Evolutionary conservation across 1,140 invertebrate species (phyloP), one percentile per base, ranked within the genome.

Genomic region (Tetraneura akinire): DNA sequence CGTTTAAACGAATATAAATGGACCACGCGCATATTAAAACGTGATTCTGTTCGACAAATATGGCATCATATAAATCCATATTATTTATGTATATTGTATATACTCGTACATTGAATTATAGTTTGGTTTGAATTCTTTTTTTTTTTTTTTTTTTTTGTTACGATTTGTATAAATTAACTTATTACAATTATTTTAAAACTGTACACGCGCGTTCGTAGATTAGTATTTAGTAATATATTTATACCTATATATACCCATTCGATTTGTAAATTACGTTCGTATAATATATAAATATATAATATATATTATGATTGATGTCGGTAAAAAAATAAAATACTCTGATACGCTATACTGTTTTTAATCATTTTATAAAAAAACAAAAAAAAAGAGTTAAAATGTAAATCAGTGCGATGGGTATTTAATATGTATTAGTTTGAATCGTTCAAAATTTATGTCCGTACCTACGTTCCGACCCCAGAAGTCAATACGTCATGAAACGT

Each of bases 401-500:
- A 68, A 68, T 68, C 37, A 45, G 18, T 42, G n/a, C n/a, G 37
- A 68, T 45, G 32, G n/a, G 64, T 68, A 45, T 68, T 45, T 37
- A 37, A 8, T 37, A 16, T 13, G 64, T 14, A 42, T 23, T 14
- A 32, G 64, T 68, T n/a, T 18, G n/a, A 45, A 68, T 14, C n/a
- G 64, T 68, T n/a, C 18, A 11, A 21, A 68, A 68, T 68, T 68
- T 68, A 68, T 45, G 11, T 37, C 29, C 60, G 26, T 62, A 29
- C 60, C 23, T 62, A 29, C 60, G 32, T 62, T n/a, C 29, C 6
- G 45, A 32, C 29, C 29, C 9, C 29, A 62, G 29, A 32, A 62
- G 60, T 32, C 60, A 62, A 62, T 62, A 62, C 60, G 60, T 62
- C 60, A 62, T 62, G 60, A 62, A 37, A 45, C n/a, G 37, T 68